Evolutionary conservation across 2,113 vertebrate species (phyloP), one percentile per base, ranked within the genome.

Genomic region (Mirza zaza): DNA sequence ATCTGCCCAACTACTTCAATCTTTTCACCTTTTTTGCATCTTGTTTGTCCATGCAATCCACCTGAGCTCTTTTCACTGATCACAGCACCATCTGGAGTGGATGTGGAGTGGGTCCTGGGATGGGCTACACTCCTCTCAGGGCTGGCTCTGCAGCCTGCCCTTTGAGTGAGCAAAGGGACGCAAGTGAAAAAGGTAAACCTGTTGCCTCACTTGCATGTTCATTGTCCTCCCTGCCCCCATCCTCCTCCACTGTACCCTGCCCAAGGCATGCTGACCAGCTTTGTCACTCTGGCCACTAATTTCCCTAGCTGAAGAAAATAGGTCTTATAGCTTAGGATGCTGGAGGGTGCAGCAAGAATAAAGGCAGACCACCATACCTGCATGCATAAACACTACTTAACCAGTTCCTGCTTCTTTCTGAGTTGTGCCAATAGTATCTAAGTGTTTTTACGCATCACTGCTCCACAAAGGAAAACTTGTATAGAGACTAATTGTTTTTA

Each of bases 401-500:
- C 17, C 39, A 34, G 32, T 18, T n/a, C 55, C 57, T 50, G 13
- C 65, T 81, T 82, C 88, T 86, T 57, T 82, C n/a, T 10, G 57
- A 96, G n/a, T 17, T 12, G 9, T 63, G 21, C 20, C 76, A 36
- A 65, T 42, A 11, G 2, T 63, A n/a, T 87, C 20, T 71, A 55
- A 87, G 55, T 39, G 39, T 75, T 92, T 90, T 75, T 88, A 93
- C 0, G 8, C 2, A 48, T 89, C 89, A 61, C 2, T 68, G 65
- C 32, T 84, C 57, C 71, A 52, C n/a, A 45, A 73, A 89, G 52
- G 88, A 83, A 96, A 91, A 36, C 8, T 70, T 94, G 6, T 84
- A 77, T 68, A 80, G 93, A 82, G 65, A 75, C 34, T 97, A n/a
- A 80, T 95, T 96, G 80, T 85, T 96, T 91, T 34, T 32, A 61